Conservation (phyloP, 2,888 invertebrate genomes). For the Oscheius sp. region DNA sequence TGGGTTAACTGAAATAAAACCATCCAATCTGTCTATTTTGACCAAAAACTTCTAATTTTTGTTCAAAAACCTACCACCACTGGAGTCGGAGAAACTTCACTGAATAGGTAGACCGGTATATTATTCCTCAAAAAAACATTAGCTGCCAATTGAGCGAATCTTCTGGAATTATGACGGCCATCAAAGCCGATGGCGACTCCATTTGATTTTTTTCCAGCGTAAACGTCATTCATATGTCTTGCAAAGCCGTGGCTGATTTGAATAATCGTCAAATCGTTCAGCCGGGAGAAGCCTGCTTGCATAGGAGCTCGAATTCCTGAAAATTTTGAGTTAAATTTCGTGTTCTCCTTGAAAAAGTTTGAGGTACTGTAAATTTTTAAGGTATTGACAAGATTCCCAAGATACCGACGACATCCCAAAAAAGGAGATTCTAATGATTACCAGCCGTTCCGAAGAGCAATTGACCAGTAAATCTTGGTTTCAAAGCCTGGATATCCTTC, state of each 20-base stretch:
- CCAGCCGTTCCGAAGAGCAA: slow-evolving; percentile 74
- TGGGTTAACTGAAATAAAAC: too few species aligned
- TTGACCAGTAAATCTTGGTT: slow-evolving; percentile 69
- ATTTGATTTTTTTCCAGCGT: slow-evolving; percentile 33
- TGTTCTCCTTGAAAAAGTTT: too few species aligned
- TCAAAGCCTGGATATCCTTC: slow-evolving; percentile 69
- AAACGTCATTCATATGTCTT: slow-evolving; percentile 47
- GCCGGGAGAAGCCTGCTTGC: slow-evolving; percentile 89
- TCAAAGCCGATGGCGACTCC: slow-evolving; percentile 68
- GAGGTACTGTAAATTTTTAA: too few species aligned
- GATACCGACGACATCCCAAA: too few species aligned
- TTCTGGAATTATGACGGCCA: slow-evolving; percentile 71
- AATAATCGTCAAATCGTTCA: slow-evolving; percentile 92
- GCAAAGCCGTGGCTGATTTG: slow-evolving; percentile 78
- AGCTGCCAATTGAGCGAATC: slow-evolving; percentile 88
- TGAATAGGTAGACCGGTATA: slow-evolving; percentile 84
- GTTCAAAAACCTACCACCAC: slow-evolving; percentile 77
- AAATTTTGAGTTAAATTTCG: too few species aligned
- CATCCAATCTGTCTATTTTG: too few species aligned
- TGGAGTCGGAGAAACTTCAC: slow-evolving; percentile 86
- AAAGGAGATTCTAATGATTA: too few species aligned
- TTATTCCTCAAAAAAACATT: slow-evolving; percentile 82
- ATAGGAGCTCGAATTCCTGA: slow-evolving; percentile 84
- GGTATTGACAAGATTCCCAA: too few species aligned
- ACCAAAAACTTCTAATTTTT: background rate